These are phyloP conservation scores for Hyles lineata DNA, from an alignment of 2,888 invertebrate species.

Conservation along the genomic window DNA sequence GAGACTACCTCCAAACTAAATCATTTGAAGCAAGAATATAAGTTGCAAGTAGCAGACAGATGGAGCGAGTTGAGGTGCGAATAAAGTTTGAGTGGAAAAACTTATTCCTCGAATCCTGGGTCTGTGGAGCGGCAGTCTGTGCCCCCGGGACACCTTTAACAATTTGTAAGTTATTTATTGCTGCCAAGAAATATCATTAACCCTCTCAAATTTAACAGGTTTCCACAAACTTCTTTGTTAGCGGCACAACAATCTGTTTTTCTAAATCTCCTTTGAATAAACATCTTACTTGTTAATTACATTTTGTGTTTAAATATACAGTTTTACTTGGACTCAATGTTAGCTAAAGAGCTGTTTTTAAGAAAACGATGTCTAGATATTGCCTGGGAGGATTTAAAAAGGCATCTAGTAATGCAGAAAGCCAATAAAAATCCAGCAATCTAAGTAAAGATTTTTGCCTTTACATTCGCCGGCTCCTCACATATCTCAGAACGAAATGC, in stretches of 20 bases:
- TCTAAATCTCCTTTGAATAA: slow-evolving; percentile 33
- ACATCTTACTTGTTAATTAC: slow-evolving; percentile 33
- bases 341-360: background rate
- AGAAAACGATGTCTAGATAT: background rate
- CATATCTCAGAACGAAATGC: background rate
- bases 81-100: slow-evolving; percentile 84
- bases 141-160: slow-evolving; percentile 78
- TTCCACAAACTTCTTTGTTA: slow-evolving; percentile 59
- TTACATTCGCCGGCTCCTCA: background rate
- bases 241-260: slow-evolving; percentile 43
- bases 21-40: slow-evolving; percentile 81
- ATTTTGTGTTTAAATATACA: background rate
- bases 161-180: slow-evolving; percentile 83
- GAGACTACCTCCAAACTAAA: slow-evolving; percentile 78
- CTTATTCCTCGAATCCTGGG: slow-evolving; percentile 75
- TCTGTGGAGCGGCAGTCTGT: slow-evolving; percentile 63
- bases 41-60: slow-evolving; percentile 74
- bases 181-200: slow-evolving; percentile 80
- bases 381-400: background rate
- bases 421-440: slow-evolving; percentile 3
- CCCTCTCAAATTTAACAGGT: slow-evolving; percentile 72
- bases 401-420: background rate
- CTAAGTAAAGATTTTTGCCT: background rate
- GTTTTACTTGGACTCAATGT: background rate
- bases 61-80: slow-evolving; percentile 76